Conservation (phyloP, 2,888 invertebrate species). For the Pardosa pseudoannulata region DNA sequence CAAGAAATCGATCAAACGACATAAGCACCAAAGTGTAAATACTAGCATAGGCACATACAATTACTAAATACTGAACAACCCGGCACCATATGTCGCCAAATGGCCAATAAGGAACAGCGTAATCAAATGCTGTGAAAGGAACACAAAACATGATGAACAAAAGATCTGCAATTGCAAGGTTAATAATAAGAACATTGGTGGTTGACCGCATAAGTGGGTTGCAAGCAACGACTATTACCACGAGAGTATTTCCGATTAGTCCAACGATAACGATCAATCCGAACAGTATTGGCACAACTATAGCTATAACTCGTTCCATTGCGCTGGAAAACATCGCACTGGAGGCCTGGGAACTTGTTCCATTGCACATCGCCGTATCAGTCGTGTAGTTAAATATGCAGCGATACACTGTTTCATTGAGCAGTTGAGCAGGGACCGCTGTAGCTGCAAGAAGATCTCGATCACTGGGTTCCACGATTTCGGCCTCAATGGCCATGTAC, state of each 20-base stretch:
- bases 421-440: not conserved
- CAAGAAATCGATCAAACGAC: slow-evolving; percentile 92
- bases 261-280: slow-evolving; percentile 91
- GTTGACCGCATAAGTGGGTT: slow-evolving; percentile 95
- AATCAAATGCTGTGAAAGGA: slow-evolving; percentile 94
- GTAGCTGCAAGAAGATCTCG: not conserved
- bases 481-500: slow-evolving; percentile 63
- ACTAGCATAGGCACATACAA: slow-evolving; percentile 94
- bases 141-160: slow-evolving; percentile 95
- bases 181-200: slow-evolving; percentile 93
- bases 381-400: slow-evolving; percentile 24
- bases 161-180: slow-evolving; percentile 91
- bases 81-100: slow-evolving; percentile 84
- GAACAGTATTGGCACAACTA: slow-evolving; percentile 86
- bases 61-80: slow-evolving; percentile 92
- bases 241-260: slow-evolving; percentile 91
- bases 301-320: slow-evolving; percentile 74
- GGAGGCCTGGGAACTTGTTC: not conserved
- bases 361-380: slow-evolving; percentile 9
- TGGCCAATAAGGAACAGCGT: slow-evolving; percentile 91
- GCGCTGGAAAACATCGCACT: slow-evolving; percentile 13
- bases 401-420: slow-evolving; percentile 23
- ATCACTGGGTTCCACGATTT: slow-evolving; percentile 49
- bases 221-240: slow-evolving; percentile 90
- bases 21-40: slow-evolving; percentile 95